Evolutionary conservation across 2,888 invertebrate genomes (phyloP), one percentile per base, ranked within the genome.

Genomic region (Cartodere bifasciata): DNA sequence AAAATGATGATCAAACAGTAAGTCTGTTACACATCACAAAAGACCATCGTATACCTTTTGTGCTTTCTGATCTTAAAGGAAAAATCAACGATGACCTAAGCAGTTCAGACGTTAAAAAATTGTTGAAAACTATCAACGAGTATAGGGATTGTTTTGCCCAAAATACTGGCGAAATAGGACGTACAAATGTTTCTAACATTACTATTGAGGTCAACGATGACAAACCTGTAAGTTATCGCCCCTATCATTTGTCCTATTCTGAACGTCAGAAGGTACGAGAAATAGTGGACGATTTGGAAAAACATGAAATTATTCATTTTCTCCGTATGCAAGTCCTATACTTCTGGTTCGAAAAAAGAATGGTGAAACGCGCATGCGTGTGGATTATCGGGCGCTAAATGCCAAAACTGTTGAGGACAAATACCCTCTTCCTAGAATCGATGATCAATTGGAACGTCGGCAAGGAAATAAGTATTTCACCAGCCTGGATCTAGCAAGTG

Each of bases 331-430:
- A 3, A 34, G 34, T 12, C 45, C 41, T 5, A 25, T 29, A 13
- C 9, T 41, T 4, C 24, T 47, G 10, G 45, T 48, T 1, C 35
- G 34, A 16, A 49, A 48, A 32, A 44, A 42, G 23, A 39, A 34
- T 14, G 44, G 42, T 4, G 38, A 43, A 11, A 4, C 34, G 4
- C 15, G 44, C 6, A 12, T 50, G 16, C 45, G 45, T 20, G 32
- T 49, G 1, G 49, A 48, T 31, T 55, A 41, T 13, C 29, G 52
- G 7, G 27, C 23, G 16, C 32, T 56, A 4, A 58, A 57, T 34
- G 27, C 28, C 2, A 32, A 39, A 1, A 53, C 49, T 2, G 35
- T 43, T 1, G 41, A 46, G 3, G 49, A 53, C 29, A 22, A 41
- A 5, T 49, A 48, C 29, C 50, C 53, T 1, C 23, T 53, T 3